Base-by-base conservation (phyloP, 1,140 invertebrate genomes). In the Zaprionus camerounensis region DNA sequence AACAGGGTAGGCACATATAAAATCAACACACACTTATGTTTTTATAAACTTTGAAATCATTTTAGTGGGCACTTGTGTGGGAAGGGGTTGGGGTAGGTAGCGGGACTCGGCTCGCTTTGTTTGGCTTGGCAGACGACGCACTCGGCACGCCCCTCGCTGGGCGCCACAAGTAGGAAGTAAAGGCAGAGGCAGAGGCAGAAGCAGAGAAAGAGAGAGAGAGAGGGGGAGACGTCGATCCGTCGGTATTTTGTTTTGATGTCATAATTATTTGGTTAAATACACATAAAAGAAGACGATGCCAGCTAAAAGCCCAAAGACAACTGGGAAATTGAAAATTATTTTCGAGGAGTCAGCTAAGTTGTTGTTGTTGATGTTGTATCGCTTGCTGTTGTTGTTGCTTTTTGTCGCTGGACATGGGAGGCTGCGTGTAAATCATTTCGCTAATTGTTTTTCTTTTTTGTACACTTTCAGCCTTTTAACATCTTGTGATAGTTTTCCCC, bases 201-300 rank as follows among this genome's bases (percentile, higher is more conserved):
- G 13, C 6, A n/a, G 57, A 22, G n/a, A 59, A 13, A 13, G 22
- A n/a, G 55, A 26, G 20, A 57, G 72, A 70, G 58, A 76, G 80
- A 81, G 26, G 80, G 81, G 76, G 57, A 72, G 81, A 66, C 44
- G 26, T 49, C 67, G 38, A 56, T 57, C 64, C 65, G 85, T 71
- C 81, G 84, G 82, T 80, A 67, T 74, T 88, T 81, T 77, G 63
- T 77, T 75, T 90, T 84, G 81, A 90, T 90, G 79, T 90, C 85
- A 75, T 90, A 90, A 90, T 90, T 85, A 90, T 84, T 90, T 90
- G 75, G 51, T 79, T 77, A 90, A 90, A 90, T 80, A 90, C 64
- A 67, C 63, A 77, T 20, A 77, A 44, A 71, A 65, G 41, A 17
- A 38, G 36, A 15, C 12, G 41, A 46, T 71, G 41, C 2, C 61